phyloP scores from a whole-genome alignment of 1,140 invertebrate species.

The Oryzaephilus surinamensis region DNA sequence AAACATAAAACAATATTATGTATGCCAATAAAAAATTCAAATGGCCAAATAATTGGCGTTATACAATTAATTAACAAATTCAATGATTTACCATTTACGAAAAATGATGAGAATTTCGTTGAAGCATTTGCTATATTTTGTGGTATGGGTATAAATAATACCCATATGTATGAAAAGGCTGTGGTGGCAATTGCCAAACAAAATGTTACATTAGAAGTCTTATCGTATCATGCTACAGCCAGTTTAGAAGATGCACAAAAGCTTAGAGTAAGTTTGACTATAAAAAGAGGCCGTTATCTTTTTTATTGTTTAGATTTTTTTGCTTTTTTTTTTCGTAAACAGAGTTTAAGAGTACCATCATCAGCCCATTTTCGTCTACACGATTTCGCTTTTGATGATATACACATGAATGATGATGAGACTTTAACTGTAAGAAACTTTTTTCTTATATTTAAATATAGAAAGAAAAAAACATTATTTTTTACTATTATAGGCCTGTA shows the following conservation, averaged over 20 bases:
- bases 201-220: constrained; percentile 86
- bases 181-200: constrained; percentile 91
- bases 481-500: constrained; percentile 51
- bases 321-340: constrained; percentile 10
- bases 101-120: constrained; percentile 88
- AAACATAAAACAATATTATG: constrained; percentile 77
- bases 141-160: constrained; percentile 96
- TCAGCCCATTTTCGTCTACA: constrained; percentile 71
- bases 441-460: neutral
- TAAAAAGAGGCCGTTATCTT: neutral
- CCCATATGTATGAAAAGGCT: constrained; percentile 92
- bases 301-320: neutral
- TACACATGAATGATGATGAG: constrained; percentile 72
- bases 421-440: constrained; percentile 54
- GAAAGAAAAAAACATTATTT: no score
- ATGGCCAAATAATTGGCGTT: constrained; percentile 82
- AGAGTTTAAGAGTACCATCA: constrained; percentile 60
- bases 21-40: constrained; percentile 88
- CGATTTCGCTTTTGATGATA: constrained; percentile 80
- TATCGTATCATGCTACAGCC: constrained; percentile 92
- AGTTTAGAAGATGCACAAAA: constrained; percentile 76
- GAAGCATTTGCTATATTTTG: constrained; percentile 96
- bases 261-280: constrained; percentile 54
- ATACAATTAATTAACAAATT: constrained; percentile 91
- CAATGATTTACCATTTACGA: constrained; percentile 75